Percentiles rank a stretch among this genome's conserved stretches.
Evolutionary conservation across 2,888 invertebrate genomes (phyloP).

Genomic region (Eurytoma californica): DNA sequence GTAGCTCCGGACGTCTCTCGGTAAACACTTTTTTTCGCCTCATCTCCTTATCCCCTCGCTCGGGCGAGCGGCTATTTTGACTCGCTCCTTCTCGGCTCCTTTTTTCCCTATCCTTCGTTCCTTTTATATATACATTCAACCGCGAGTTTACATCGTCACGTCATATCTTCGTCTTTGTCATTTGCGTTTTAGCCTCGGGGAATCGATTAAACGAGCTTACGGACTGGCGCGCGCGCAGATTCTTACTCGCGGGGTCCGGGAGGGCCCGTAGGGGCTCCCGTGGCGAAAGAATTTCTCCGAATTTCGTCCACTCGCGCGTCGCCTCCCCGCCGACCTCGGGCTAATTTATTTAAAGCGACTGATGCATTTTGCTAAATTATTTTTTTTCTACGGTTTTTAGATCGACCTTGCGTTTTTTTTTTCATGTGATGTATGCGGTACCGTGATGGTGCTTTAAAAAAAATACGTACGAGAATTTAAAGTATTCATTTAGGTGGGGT

Average conservation of each 20-base stretch:
- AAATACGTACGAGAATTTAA: no score
- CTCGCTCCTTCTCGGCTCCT: no score
- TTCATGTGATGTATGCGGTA: neutral
- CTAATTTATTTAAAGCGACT: slow-evolving; percentile 16
- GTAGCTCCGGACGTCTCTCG: no score
- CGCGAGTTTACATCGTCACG: no score
- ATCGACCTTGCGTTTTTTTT: neutral
- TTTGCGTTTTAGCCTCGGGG: neutral
- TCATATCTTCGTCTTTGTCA: neutral
- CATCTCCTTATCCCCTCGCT: no score
- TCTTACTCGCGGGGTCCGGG: neutral
- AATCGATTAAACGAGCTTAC: neutral
- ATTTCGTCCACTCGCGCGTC: slow-evolving; percentile 1
- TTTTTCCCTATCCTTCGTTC: no score
- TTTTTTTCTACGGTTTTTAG: neutral
- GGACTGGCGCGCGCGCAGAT: neutral
- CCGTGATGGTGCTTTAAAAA: no score
- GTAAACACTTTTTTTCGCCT: no score
- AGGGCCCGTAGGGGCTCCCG: slow-evolving; percentile 4
- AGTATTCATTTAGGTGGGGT: no score
- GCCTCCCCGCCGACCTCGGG: neutral
- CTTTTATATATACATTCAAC: no score
- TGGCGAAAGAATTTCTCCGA: slow-evolving; percentile 30
- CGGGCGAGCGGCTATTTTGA: no score
- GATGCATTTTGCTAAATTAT: neutral